Conservation (phyloP, 2,113 vertebrate genomes). For the Nibea coibor region DNA sequence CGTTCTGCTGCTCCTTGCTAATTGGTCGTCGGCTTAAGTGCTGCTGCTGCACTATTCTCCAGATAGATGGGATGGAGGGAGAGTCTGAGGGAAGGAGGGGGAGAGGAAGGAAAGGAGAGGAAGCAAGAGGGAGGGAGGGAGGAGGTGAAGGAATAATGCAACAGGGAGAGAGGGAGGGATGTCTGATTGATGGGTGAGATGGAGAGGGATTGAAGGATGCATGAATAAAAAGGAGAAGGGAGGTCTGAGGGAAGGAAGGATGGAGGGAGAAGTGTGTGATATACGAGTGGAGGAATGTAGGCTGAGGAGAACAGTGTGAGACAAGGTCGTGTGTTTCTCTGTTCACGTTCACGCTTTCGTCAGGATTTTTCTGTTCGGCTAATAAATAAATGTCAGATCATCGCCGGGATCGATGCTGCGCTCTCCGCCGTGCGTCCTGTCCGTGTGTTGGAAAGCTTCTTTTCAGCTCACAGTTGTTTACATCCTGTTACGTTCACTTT, state of each 20-base stretch:
- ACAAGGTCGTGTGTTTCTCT: constrained; percentile 19
- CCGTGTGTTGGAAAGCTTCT: neutral
- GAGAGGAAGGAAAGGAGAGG: constrained; percentile 8
- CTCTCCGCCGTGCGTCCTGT: neutral
- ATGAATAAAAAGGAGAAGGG: constrained; percentile 40
- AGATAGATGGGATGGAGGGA: constrained; percentile 66
- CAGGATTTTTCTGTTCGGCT: neutral
- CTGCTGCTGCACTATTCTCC: constrained; percentile 79
- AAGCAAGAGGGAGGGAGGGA: neutral
- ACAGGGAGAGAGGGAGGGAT: neutral
- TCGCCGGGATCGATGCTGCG: rapidly evolving
- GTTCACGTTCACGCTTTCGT: neutral
- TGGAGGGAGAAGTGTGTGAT: constrained; percentile 9
- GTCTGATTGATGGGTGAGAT: constrained; percentile 56
- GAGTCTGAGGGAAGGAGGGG: constrained; percentile 13
- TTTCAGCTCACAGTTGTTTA: constrained; percentile 14
- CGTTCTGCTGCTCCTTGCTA: constrained; percentile 71
- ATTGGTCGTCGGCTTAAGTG: constrained; percentile 81
- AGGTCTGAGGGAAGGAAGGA: neutral
- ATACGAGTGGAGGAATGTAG: constrained; percentile 34
- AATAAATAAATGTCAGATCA: neutral
- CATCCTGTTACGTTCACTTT: constrained; percentile 14
- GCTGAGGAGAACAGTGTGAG: neutral
- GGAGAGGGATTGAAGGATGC: constrained; percentile 43
- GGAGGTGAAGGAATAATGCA: constrained; percentile 9